phyloP scores from a whole-genome alignment of 2,888 invertebrate species.

The Leptinotarsa tumamoca region DNA sequence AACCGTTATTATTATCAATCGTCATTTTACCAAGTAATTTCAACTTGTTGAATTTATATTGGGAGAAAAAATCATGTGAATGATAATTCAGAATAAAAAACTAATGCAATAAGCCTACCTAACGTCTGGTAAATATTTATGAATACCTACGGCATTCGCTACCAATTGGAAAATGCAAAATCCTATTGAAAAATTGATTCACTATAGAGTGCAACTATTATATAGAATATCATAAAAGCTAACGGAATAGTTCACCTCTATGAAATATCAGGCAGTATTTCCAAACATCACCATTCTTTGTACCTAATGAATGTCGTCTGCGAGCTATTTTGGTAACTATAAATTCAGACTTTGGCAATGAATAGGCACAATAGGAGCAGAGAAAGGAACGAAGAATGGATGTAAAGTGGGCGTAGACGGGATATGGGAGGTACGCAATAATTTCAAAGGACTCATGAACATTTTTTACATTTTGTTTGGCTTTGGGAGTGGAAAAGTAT shows the following conservation, averaged over 20 bases:
- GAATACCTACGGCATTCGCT: not conserved
- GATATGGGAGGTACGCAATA: slow-evolving; percentile 40
- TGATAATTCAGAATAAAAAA: too few relatives aligned
- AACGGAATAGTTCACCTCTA: slow-evolving; percentile 54
- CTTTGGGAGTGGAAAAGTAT: slow-evolving; percentile 17
- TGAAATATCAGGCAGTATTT: slow-evolving; percentile 51
- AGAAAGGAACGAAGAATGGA: slow-evolving; percentile 46
- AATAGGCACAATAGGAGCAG: slow-evolving; percentile 55
- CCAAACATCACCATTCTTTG: slow-evolving; percentile 59
- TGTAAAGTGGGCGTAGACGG: slow-evolving; percentile 57
- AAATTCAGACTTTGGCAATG: slow-evolving; percentile 60
- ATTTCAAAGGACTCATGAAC: slow-evolving; percentile 29
- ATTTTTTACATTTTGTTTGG: slow-evolving; percentile 23
- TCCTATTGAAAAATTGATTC: slow-evolving; percentile 16
- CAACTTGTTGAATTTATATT: too few relatives aligned
- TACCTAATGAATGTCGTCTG: slow-evolving; percentile 58
- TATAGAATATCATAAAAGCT: slow-evolving; percentile 38
- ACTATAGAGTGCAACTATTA: slow-evolving; percentile 1
- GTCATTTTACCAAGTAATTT: too few relatives aligned
- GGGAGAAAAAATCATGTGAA: too few relatives aligned
- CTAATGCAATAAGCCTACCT: too few relatives aligned
- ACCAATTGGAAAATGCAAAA: not conserved
- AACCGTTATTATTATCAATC: too few relatives aligned
- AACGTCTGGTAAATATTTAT: too few relatives aligned
- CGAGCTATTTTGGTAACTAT: slow-evolving; percentile 55